Conservation (phyloP, 1,140 invertebrate genomes). For the Magallana angulata region DNA sequence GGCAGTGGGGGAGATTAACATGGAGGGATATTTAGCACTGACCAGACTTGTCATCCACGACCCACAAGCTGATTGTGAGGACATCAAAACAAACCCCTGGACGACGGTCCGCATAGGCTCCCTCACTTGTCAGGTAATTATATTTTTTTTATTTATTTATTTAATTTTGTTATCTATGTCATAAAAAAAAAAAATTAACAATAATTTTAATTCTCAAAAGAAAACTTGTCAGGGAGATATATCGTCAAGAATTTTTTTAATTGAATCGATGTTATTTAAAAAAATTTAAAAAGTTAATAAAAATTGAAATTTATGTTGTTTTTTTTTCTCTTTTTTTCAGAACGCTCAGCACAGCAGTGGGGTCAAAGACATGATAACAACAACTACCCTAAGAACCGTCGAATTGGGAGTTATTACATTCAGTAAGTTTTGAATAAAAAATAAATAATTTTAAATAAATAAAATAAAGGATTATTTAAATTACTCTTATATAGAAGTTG, state of each 20-base stretch:
- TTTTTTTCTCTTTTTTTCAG: not conserved
- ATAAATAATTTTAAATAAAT: not conserved
- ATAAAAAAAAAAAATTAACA: not conserved
- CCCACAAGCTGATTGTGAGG: not conserved
- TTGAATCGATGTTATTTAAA: conserved; percentile 6
- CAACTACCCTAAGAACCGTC: not conserved
- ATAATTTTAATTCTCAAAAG: not conserved
- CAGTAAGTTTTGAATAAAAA: conserved; percentile 6
- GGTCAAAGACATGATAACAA: not conserved
- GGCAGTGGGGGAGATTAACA: not conserved
- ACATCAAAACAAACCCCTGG: not conserved
- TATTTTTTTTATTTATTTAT: not conserved
- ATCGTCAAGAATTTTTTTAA: not conserved
- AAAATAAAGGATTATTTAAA: conserved; percentile 6
- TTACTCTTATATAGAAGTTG: not conserved
- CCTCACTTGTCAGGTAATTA: conserved; percentile 8
- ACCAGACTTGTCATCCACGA: not conserved
- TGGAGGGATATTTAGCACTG: not conserved
- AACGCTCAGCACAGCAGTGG: not conserved
- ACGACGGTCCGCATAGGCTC: not conserved
- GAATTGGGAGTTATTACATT: not conserved
- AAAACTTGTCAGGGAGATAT: not conserved
- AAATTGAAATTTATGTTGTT: not conserved
- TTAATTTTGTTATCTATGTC: conserved; percentile 11
- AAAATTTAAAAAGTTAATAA: not conserved